These are phyloP conservation scores for Macropis europaea DNA, from an alignment of 2,888 invertebrate species.

Conservation along the genomic window DNA sequence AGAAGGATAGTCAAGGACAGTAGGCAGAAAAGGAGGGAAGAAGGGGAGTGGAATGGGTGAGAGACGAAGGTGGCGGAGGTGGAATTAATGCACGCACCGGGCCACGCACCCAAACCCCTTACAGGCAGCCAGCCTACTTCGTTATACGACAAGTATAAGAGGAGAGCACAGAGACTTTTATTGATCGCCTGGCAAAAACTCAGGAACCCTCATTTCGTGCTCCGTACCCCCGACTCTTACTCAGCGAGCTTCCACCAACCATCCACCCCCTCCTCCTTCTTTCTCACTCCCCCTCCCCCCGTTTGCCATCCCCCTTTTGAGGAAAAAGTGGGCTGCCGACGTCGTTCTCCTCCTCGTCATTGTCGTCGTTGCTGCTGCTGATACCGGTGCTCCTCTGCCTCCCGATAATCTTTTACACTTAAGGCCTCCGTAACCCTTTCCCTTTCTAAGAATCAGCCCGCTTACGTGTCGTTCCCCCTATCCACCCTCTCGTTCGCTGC, in stretches of 20 bases:
- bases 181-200: constrained; percentile 80
- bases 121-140: constrained; percentile 75
- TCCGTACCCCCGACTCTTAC: constrained; percentile 76
- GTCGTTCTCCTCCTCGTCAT: constrained; percentile 41
- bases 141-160: constrained; percentile 79
- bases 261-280: constrained; percentile 44
- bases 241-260: constrained; percentile 53
- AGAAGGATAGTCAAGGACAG: constrained; percentile 37
- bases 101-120: constrained; percentile 76
- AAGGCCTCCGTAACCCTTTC: constrained; percentile 66
- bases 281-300: constrained; percentile 46
- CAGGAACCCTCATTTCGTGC: constrained; percentile 80
- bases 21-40: constrained; percentile 25
- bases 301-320: constrained; percentile 60
- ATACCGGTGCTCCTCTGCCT: constrained; percentile 47
- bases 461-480: constrained; percentile 11
- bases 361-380: constrained; percentile 50
- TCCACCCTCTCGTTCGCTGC: not conserved
- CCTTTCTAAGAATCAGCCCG: constrained; percentile 55
- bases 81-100: constrained; percentile 78
- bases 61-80: constrained; percentile 65
- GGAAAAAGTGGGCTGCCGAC: constrained; percentile 74
- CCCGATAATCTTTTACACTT: constrained; percentile 77
- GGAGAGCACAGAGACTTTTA: constrained; percentile 79
- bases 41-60: constrained; percentile 30